Evolutionary conservation across 2,888 invertebrate species (phyloP).

Genomic region (Emesis russula): DNA sequence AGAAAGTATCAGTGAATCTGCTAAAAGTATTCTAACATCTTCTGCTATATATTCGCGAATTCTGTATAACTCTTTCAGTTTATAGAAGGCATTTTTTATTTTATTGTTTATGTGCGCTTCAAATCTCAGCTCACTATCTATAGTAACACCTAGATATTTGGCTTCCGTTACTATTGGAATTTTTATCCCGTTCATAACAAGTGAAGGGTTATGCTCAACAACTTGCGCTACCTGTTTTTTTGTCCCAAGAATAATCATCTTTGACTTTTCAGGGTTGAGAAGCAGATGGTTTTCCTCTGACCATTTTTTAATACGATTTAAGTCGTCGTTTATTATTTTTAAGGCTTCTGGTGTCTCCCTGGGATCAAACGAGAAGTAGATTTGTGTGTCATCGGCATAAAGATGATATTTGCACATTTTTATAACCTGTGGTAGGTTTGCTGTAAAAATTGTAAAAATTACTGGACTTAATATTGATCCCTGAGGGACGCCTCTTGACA

Average conservation of each 20-base stretch:
- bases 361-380: constrained; percentile 8
- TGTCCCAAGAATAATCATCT: constrained; percentile 24
- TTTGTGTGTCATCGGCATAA: constrained; percentile 31
- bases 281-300: constrained; percentile 17
- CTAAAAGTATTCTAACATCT: neutral
- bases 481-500: constrained; percentile 20
- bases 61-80: neutral
- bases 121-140: neutral
- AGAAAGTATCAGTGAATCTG: neutral
- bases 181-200: neutral
- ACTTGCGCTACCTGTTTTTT: constrained; percentile 2
- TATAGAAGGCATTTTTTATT: neutral
- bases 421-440: neutral
- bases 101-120: neutral
- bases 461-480: constrained; percentile 26
- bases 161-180: neutral
- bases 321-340: constrained; percentile 13
- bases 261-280: constrained; percentile 22
- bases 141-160: neutral
- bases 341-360: neutral
- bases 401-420: constrained; percentile 12
- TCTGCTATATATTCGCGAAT: neutral
- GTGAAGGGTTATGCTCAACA: neutral
- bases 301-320: constrained; percentile 16
- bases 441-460: neutral